Evolutionary conservation across 1,140 invertebrate species (phyloP).

Genomic region (Drosophila chauvacae): DNA sequence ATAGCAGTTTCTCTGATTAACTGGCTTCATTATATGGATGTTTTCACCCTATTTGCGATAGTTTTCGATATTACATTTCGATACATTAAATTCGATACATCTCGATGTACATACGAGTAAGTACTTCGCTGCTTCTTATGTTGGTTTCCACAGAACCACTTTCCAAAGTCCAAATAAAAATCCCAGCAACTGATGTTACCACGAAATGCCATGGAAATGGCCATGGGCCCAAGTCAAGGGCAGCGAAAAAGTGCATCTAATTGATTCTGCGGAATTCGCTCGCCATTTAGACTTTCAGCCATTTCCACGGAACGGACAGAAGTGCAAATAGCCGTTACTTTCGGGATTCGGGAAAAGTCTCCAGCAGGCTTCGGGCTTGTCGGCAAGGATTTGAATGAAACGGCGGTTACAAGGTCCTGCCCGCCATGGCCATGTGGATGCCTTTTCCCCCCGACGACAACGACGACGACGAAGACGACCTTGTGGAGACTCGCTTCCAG

Average conservation of each 20-base stretch:
- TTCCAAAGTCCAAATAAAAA: neutral
- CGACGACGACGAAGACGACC: slow-evolving; percentile 14
- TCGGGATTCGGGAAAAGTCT: slow-evolving; percentile 5
- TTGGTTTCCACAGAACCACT: too few species aligned
- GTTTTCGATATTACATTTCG: neutral
- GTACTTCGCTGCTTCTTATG: neutral
- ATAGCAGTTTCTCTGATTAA: too few species aligned
- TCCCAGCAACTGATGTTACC: neutral
- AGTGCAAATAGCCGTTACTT: slow-evolving; percentile 4
- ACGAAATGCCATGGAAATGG: neutral
- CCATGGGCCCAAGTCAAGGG: neutral
- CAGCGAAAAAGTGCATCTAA: neutral
- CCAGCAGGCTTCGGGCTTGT: slow-evolving; percentile 3
- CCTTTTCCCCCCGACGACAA: neutral
- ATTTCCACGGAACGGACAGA: neutral
- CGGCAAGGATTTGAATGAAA: slow-evolving; percentile 29
- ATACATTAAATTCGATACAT: neutral
- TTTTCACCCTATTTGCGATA: too few species aligned
- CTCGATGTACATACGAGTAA: too few species aligned
- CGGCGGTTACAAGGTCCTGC: slow-evolving; percentile 28
- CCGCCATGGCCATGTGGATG: slow-evolving; percentile 6
- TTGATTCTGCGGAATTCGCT: neutral
- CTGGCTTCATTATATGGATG: too few species aligned
- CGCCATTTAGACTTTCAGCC: neutral
- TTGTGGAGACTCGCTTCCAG: slow-evolving; percentile 71